Evolutionary conservation across 2,888 invertebrate species (phyloP), one percentile per base, ranked within the genome.

Genomic region (Xestia xanthographa): DNA sequence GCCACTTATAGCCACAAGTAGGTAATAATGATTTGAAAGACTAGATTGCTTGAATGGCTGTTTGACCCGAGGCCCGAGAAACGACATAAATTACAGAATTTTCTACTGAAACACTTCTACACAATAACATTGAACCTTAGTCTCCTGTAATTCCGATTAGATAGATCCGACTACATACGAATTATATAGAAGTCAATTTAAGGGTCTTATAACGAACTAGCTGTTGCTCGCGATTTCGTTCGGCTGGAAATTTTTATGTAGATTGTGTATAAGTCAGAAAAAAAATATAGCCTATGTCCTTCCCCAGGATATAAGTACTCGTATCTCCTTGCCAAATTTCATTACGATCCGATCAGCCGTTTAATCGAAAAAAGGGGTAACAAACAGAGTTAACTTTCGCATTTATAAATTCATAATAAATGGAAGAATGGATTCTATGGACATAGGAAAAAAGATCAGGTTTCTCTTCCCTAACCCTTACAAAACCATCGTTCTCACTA

Each of bases 41-140:
- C 29, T 74, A 43, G 34, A 75, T 63, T 75, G 26, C 5, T 2
- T 38, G 48, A 76, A 50, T 50, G 2, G 26, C 34, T 26, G 34
- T 43, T 76, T 63, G 62, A 53, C 20, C 26, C 20, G 11, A 26
- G 62, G 43, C 20, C 26, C 20, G 11, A 26, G 38, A 65, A 12
- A 26, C 48, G 66, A 71, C 22, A 26, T 63, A 12, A 38, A n/a
- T 38, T n/a, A n/a, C 5, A 38, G n/a, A 38, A 20, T 60, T 29
- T 34, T 3, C n/a, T 58, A 58, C 41, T 20, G 14, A 20, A 34
- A 34, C 34, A 34, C 34, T 34, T 34, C 34, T 34, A 34, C 34
- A 34, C 34, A 34, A 34, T 34, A 34, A 34, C 1, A 45, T 43
- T 69, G 14, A 11, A 26, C 26, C 41, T 17, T 34, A 48, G 12